Conservation (phyloP, 2,113 vertebrate genomes). For the Meriones unguiculatus region DNA sequence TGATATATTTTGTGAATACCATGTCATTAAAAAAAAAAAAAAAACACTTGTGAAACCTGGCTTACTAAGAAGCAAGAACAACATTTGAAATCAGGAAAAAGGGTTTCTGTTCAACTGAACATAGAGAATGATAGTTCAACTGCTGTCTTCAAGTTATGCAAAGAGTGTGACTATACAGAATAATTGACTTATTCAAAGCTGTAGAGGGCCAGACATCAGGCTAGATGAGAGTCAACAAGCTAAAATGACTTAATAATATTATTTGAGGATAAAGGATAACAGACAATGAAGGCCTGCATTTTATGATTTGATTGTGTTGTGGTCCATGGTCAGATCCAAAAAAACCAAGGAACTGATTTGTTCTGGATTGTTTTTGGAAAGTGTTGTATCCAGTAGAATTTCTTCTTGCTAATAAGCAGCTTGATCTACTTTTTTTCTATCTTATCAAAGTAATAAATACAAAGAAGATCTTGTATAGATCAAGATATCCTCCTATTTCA, state of each 20-base stretch:
- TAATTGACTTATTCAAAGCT: conserved; percentile 18
- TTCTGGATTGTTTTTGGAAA: background rate
- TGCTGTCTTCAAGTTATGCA: background rate
- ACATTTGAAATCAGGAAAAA: conserved; percentile 22
- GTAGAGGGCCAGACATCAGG: background rate
- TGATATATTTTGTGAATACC: conserved; percentile 60
- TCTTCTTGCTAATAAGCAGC: background rate
- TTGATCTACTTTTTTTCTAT: background rate
- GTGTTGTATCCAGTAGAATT: background rate
- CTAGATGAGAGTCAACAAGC: background rate
- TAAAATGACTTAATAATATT: conserved; percentile 31
- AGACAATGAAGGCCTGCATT: background rate
- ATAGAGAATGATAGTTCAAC: conserved; percentile 18
- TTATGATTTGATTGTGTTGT: conserved; percentile 24
- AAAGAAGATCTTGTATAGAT: background rate
- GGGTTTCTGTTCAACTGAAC: conserved; percentile 4
- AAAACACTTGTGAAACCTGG: background rate
- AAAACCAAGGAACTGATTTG: background rate
- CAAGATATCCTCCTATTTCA: background rate
- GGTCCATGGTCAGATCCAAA: background rate
- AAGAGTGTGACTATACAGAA: background rate
- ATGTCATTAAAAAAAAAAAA: background rate
- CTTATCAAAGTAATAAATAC: background rate
- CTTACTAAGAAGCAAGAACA: conserved; percentile 49
- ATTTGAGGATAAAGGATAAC: conserved; percentile 3